Evolutionary conservation across 2,797 vertebrate genomes (phyloP).

Genomic region (Dallia pectoralis): DNA sequence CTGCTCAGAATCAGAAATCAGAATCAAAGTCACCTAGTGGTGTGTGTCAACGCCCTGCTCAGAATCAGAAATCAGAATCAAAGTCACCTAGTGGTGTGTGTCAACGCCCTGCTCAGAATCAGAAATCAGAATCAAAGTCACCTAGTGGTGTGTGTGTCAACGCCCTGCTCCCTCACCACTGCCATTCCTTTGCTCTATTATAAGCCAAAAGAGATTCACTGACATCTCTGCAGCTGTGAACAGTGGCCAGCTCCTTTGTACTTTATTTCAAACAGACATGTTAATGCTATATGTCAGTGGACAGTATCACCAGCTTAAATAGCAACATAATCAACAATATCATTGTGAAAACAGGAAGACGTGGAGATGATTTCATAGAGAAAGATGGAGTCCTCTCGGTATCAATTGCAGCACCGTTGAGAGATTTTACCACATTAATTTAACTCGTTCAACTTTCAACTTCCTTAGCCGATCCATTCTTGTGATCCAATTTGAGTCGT

Average conservation of each 20-base stretch:
- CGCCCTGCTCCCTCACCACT: neutral
- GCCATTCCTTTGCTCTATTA: constrained; percentile 14
- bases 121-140: no score
- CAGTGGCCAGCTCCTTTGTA: neutral
- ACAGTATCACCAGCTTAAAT: no score
- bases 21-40: constrained; percentile 43
- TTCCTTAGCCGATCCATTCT: no score
- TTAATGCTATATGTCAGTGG: neutral
- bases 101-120: constrained; percentile 29
- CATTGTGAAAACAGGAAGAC: neutral
- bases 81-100: constrained; percentile 44
- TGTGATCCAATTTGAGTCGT: no score
- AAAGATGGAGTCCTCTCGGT: no score
- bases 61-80: no score
- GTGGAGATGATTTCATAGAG: neutral
- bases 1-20: no score
- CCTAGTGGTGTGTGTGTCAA: constrained; percentile 44
- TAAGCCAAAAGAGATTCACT: neutral
- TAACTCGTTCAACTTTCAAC: no score
- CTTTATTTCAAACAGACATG: neutral
- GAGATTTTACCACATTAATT: no score
- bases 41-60: constrained; percentile 34
- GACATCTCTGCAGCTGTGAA: neutral
- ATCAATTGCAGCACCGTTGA: no score
- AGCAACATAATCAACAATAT: no score